phyloP scores from a whole-genome alignment of 2,113 vertebrate species.

The Microcebus tavaratra region DNA sequence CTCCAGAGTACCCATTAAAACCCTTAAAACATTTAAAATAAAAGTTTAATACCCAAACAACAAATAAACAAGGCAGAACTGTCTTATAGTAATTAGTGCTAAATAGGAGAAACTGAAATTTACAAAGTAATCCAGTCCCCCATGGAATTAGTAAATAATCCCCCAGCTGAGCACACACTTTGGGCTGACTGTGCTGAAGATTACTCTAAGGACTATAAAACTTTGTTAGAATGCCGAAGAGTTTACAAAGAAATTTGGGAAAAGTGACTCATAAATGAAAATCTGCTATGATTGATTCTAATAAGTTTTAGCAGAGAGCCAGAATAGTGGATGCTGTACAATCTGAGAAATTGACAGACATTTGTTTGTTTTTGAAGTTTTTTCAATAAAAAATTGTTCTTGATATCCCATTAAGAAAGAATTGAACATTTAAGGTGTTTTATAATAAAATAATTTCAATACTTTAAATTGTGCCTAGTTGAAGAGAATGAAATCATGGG shows the following conservation, averaged over 20 bases:
- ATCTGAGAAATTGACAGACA: slow-evolving; percentile 84
- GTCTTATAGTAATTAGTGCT: neutral
- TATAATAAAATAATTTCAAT: neutral
- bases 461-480: neutral
- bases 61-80: neutral
- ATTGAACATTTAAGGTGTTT: slow-evolving; percentile 68
- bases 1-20: neutral
- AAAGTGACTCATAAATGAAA: slow-evolving; percentile 93
- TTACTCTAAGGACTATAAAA: slow-evolving; percentile 96
- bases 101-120: neutral
- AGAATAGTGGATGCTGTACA: slow-evolving; percentile 86
- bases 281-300: slow-evolving; percentile 78
- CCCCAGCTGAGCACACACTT: slow-evolving; percentile 90
- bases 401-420: neutral
- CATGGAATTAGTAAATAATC: slow-evolving; percentile 93
- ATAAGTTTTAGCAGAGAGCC: slow-evolving; percentile 82
- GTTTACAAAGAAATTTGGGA: slow-evolving; percentile 95
- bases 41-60: neutral
- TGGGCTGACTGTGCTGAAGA: slow-evolving; percentile 93
- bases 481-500: neutral
- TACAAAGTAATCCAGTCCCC: slow-evolving; percentile 91
- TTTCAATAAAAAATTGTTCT: neutral
- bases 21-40: neutral
- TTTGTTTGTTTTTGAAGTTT: slow-evolving; percentile 89
- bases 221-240: slow-evolving; percentile 95